Conservation (phyloP, 2,888 invertebrate genomes). For the Noctua janthe region DNA sequence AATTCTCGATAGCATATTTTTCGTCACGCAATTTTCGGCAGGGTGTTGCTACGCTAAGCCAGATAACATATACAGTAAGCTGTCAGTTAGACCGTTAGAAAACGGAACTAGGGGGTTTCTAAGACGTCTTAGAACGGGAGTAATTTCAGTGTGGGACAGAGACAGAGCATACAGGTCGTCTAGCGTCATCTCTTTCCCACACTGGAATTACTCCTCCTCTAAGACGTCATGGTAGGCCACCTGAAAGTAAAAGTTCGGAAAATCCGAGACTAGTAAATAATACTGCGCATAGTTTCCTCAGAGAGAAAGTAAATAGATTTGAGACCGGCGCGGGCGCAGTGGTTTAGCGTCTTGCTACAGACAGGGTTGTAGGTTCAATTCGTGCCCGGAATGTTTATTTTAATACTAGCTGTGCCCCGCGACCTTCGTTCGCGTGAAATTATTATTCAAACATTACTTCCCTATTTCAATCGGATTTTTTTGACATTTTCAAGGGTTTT, state of each 20-base stretch:
- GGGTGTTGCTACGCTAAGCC: not conserved
- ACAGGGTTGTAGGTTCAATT: not conserved
- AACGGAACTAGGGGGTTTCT: not conserved
- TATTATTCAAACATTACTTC: too few relatives aligned
- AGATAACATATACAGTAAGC: not conserved
- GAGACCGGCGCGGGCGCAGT: too few relatives aligned
- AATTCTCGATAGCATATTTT: not conserved
- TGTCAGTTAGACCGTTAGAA: not conserved
- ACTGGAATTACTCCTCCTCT: too few relatives aligned
- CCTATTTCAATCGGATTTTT: too few relatives aligned
- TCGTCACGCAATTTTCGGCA: not conserved
- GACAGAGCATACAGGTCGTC: too few relatives aligned
- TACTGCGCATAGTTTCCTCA: not conserved
- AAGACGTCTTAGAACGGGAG: too few relatives aligned
- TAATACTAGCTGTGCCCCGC: too few relatives aligned
- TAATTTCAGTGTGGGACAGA: too few relatives aligned
- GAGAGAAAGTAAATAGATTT: not conserved
- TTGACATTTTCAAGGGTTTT: too few relatives aligned
- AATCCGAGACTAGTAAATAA: not conserved
- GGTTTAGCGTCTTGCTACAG: not conserved
- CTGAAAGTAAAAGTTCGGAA: conserved; percentile 13
- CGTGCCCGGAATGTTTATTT: not conserved
- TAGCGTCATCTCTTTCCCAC: too few relatives aligned
- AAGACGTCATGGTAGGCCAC: too few relatives aligned
- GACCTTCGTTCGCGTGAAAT: too few relatives aligned